A percentile compares a stretch with the other conserved stretches of the same genome.
These are phyloP conservation scores for Glyptemys insculpta DNA, from an alignment of 2,797 vertebrate genomes.

Conservation along the genomic window DNA sequence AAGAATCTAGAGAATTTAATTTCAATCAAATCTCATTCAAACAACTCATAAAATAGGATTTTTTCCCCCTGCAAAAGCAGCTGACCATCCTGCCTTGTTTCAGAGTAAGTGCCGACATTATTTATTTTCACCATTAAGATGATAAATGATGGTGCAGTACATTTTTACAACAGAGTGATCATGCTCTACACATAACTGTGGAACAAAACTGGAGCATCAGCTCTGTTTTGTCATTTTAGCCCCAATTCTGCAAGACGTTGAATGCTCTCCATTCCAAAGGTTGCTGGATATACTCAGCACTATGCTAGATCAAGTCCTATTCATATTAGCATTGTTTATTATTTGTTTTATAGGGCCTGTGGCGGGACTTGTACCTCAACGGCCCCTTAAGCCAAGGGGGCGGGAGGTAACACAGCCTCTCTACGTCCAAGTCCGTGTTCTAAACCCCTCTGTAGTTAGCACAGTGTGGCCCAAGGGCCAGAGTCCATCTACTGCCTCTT, in stretches of 20 bases:
- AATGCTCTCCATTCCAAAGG: neutral
- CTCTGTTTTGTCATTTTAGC: neutral
- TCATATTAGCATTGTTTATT: neutral
- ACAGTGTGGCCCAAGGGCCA: no score
- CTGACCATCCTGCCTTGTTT: neutral
- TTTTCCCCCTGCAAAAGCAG: slow-evolving; percentile 22
- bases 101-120: neutral
- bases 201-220: neutral
- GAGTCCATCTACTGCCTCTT: no score
- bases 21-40: slow-evolving; percentile 33
- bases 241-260: neutral
- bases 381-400: no score
- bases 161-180: neutral
- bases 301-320: neutral
- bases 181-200: neutral
- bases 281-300: neutral
- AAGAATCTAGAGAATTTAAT: slow-evolving; percentile 51
- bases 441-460: no score
- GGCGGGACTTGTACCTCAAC: no score
- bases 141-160: neutral
- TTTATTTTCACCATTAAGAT: neutral
- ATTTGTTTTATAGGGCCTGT: neutral
- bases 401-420: no score
- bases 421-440: no score
- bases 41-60: neutral